phyloP scores from a whole-genome alignment of 2,888 invertebrate species.

The Eupithecia abbreviata region DNA sequence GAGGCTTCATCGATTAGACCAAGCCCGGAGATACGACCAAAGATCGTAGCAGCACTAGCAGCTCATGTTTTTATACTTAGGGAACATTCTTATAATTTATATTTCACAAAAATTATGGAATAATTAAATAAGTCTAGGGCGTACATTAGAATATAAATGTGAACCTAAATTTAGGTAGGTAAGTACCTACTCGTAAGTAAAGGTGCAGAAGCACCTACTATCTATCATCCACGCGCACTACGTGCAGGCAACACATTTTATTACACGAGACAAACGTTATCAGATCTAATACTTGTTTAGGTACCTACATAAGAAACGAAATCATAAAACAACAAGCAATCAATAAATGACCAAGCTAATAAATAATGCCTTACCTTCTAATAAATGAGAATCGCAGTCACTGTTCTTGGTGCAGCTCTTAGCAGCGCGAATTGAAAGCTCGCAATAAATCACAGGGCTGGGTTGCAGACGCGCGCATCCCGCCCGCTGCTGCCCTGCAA shows the following conservation, averaged over 20 bases:
- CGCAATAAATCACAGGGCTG: slow-evolving; percentile 31
- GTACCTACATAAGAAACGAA: background rate
- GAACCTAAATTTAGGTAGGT: background rate
- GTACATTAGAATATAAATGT: background rate
- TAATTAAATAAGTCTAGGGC: background rate
- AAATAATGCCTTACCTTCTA: slow-evolving; percentile 15
- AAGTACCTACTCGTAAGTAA: background rate
- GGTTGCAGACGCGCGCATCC: slow-evolving; percentile 36
- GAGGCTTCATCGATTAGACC: background rate
- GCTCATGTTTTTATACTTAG: background rate
- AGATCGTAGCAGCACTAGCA: background rate
- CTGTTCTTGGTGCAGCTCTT: slow-evolving; percentile 20
- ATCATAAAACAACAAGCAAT: background rate
- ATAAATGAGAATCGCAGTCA: slow-evolving; percentile 18
- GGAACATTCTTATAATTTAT: background rate
- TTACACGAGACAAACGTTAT: background rate
- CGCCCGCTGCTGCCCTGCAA: slow-evolving; percentile 14
- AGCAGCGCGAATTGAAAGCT: slow-evolving; percentile 24
- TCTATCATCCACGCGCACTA: background rate
- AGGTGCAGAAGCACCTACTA: background rate
- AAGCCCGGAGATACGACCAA: background rate
- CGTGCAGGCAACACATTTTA: too few species aligned
- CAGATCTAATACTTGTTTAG: background rate
- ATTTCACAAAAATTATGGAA: too few species aligned
- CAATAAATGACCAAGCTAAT: background rate